Evolutionary conservation across 2,888 invertebrate species (phyloP).

Genomic region (Acronicta alni): DNA sequence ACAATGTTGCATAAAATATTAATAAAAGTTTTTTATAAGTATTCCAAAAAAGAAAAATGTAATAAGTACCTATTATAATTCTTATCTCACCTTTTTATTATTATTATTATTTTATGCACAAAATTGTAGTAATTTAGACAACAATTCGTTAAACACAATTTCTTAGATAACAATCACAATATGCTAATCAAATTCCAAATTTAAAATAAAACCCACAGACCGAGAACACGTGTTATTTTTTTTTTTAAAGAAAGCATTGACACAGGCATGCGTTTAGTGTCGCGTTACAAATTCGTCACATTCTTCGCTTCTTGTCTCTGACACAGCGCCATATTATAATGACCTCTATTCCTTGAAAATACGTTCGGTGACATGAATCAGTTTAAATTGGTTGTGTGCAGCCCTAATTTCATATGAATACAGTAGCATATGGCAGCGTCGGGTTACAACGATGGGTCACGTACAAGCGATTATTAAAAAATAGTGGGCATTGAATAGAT

Average conservation of each 20-base stretch:
- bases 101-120: conserved; percentile 2
- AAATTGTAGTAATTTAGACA: conserved; percentile 29
- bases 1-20: conserved; percentile 14
- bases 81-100: not conserved
- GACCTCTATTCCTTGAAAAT: conserved; percentile 48
- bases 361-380: conserved; percentile 47
- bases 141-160: conserved; percentile 43
- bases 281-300: conserved; percentile 80
- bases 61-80: not conserved
- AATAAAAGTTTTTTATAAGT: conserved; percentile 7
- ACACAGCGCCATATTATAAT: conserved; percentile 40
- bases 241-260: conserved; percentile 73
- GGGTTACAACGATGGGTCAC: conserved; percentile 74
- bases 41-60: not conserved
- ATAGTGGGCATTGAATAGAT: conserved; percentile 47
- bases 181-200: conserved; percentile 52
- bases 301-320: conserved; percentile 57
- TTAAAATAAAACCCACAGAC: conserved; percentile 52
- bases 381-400: conserved; percentile 51
- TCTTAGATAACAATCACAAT: conserved; percentile 41
- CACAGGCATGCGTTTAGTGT: conserved; percentile 72
- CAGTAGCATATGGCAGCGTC: conserved; percentile 75
- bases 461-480: conserved; percentile 60
- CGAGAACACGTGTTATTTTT: conserved; percentile 70
- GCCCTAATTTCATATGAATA: conserved; percentile 72